Conservation (phyloP, 2,113 vertebrate species). For the Zapornia atra region DNA sequence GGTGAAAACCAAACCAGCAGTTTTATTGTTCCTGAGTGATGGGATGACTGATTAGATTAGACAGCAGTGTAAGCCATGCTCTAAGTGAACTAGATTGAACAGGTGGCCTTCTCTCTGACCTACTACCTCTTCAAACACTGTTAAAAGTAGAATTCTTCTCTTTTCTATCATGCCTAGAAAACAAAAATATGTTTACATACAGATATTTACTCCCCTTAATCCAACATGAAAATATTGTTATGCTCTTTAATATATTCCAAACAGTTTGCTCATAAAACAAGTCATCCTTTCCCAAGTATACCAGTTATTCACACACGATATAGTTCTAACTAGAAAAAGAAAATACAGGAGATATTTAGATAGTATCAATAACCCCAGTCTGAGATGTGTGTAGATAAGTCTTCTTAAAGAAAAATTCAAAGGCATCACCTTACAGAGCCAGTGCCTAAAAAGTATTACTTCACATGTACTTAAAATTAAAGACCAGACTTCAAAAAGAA, state of each 20-base stretch:
- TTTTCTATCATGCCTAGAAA: background rate
- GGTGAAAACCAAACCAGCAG: background rate
- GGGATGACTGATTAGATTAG: constrained; percentile 11
- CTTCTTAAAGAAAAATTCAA: background rate
- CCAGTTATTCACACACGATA: background rate
- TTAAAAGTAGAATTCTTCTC: background rate
- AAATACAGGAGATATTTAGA: background rate
- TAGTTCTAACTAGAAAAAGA: background rate
- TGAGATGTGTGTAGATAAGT: background rate
- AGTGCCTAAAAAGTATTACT: background rate
- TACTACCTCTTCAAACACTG: background rate
- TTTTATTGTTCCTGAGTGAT: background rate
- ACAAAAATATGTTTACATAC: background rate
- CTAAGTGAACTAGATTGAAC: background rate
- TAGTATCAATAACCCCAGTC: background rate
- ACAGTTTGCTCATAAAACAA: background rate
- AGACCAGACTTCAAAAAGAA: constrained; percentile 21
- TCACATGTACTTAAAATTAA: background rate
- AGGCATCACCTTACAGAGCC: background rate
- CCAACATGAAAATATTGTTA: background rate
- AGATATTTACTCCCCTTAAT: background rate
- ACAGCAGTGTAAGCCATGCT: background rate
- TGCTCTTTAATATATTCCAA: background rate
- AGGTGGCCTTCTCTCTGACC: background rate
- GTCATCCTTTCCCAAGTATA: background rate